These are phyloP conservation scores for Spisula solida DNA, from an alignment of 2,888 invertebrate genomes.

Conservation along the genomic window DNA sequence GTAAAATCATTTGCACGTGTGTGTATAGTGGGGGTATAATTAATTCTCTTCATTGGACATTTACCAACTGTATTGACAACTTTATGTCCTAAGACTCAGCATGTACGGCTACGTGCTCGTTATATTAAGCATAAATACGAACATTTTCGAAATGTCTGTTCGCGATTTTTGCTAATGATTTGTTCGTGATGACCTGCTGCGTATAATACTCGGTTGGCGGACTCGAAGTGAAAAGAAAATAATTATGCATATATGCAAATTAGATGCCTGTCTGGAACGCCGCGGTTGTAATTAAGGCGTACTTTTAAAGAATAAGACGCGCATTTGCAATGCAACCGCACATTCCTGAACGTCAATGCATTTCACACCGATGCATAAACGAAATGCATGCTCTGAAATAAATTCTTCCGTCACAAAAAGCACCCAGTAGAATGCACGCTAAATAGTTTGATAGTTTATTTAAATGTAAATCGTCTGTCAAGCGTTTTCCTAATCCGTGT, in stretches of 20 bases:
- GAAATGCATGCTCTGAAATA: not conserved
- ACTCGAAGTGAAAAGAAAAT: not conserved
- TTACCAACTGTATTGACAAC: not conserved
- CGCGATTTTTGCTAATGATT: not conserved
- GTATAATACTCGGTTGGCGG: not conserved
- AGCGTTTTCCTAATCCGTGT: not conserved
- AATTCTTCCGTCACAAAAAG: not conserved
- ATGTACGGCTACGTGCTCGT: not conserved
- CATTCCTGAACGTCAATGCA: not conserved
- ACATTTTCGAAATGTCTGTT: slow-evolving; percentile 9
- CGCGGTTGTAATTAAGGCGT: slow-evolving; percentile 1
- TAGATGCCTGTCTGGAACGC: not conserved
- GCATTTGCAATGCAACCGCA: not conserved
- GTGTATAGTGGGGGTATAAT: not conserved
- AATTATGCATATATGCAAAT: not conserved
- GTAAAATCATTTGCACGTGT: not conserved
- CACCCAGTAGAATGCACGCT: not conserved
- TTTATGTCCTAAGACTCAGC: not conserved
- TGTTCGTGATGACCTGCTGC: not conserved
- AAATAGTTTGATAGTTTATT: too few relatives aligned
- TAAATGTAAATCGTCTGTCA: not conserved
- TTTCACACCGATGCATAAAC: not conserved
- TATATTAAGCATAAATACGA: not conserved
- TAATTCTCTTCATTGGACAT: not conserved
- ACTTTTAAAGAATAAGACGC: not conserved